These are phyloP conservation scores for Taurulus bubalis DNA, from an alignment of 2,113 vertebrate species.

Conservation along the genomic window DNA sequence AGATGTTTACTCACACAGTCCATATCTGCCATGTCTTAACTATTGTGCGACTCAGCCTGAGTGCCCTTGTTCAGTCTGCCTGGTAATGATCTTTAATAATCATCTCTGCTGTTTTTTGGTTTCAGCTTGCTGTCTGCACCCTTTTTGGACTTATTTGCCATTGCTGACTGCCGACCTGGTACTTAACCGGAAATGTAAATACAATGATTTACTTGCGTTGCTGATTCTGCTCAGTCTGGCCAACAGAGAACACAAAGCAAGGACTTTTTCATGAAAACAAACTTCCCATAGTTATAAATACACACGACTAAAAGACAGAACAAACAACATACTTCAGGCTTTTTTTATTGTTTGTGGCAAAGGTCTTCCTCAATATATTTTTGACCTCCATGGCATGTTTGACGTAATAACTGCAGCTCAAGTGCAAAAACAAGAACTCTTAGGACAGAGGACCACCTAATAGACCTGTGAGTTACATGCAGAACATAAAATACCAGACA, in stretches of 20 bases:
- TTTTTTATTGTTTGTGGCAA: slow-evolving; percentile 22
- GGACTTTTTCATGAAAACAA: background rate
- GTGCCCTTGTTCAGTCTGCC: background rate
- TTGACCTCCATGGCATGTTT: slow-evolving; percentile 24
- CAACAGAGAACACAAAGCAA: background rate
- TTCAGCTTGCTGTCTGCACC: background rate
- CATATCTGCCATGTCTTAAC: background rate
- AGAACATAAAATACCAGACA: slow-evolving; percentile 6
- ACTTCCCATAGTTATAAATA: background rate
- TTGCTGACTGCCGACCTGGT: background rate
- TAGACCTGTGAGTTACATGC: background rate
- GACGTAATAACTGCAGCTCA: background rate
- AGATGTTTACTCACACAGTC: background rate
- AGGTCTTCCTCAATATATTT: slow-evolving; percentile 42
- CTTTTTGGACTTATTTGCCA: background rate
- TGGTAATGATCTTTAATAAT: no score
- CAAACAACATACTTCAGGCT: background rate
- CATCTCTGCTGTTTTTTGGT: background rate
- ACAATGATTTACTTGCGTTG: background rate
- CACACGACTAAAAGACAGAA: background rate
- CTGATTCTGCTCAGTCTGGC: background rate
- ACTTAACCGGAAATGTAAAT: background rate
- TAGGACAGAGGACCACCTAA: slow-evolving; percentile 7
- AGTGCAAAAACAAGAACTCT: slow-evolving; percentile 11
- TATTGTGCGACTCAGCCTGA: background rate